phyloP scores from a whole-genome alignment of 2,113 vertebrate species.

The Bambusicola thoracicus region DNA sequence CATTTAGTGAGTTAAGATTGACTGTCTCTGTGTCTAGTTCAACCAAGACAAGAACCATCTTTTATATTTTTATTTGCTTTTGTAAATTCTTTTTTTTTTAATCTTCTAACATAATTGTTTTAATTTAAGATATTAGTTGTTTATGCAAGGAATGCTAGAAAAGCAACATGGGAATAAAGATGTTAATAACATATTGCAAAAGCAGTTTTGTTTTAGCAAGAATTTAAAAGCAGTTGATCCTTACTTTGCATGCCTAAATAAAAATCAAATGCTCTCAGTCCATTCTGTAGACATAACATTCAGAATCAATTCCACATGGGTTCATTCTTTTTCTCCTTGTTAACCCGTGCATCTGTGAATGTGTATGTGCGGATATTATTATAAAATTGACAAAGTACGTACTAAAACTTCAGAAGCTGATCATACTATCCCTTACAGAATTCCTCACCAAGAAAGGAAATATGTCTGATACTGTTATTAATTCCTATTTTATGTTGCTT shows the following conservation, averaged over 20 bases:
- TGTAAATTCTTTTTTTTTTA: neutral
- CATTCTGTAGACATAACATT: neutral
- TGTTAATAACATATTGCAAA: neutral
- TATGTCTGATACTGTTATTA: neutral
- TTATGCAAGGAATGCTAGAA: neutral
- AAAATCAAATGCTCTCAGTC: neutral
- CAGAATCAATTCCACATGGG: neutral
- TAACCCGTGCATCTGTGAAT: constrained; percentile 5
- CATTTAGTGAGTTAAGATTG: neutral
- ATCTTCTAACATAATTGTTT: neutral
- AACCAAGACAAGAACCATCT: neutral
- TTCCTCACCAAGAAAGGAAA: neutral
- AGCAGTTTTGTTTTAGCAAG: neutral
- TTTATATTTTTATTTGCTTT: neutral
- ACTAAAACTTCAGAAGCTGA: constrained; percentile 29
- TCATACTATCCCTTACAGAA: constrained; percentile 11
- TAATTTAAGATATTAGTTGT: neutral
- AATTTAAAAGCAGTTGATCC: neutral
- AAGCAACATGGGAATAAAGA: neutral
- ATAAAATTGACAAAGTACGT: neutral
- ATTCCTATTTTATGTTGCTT: neutral
- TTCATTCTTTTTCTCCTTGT: neutral
- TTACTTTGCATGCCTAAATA: neutral
- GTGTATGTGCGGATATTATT: neutral
- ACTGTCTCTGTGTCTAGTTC: neutral